These are phyloP conservation scores for Drosophila lini DNA, from an alignment of 1,140 invertebrate genomes.

Conservation along the genomic window DNA sequence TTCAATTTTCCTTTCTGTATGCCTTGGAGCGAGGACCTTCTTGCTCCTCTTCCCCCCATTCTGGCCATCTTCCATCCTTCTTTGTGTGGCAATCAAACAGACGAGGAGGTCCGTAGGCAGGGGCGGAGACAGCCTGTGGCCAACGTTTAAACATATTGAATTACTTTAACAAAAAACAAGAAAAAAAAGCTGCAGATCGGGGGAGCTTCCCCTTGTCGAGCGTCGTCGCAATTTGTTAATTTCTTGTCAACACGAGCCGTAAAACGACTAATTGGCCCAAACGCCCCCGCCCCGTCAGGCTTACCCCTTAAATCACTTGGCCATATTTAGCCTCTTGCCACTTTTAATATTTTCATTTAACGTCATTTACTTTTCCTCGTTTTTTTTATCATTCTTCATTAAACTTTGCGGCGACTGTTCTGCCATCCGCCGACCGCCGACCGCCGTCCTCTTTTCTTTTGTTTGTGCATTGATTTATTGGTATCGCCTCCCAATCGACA, in stretches of 20 bases:
- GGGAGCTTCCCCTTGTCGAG: conserved; percentile 2
- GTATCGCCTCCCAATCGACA: conserved; percentile 74
- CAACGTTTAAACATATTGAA: conserved; percentile 79
- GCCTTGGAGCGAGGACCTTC: conserved; percentile 41
- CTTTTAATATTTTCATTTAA: conserved; percentile 77
- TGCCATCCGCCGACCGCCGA: not conserved
- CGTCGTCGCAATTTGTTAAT: conserved; percentile 69
- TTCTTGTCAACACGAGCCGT: conserved; percentile 70
- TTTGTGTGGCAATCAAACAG: conserved; percentile 74
- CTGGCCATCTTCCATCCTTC: conserved; percentile 33
- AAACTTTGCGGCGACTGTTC: conserved; percentile 56
- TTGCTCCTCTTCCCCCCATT: not conserved
- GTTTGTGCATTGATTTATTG: conserved; percentile 76
- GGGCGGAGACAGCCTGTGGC: conserved; percentile 50
- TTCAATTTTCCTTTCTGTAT: conserved; percentile 12
- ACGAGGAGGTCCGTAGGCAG: not conserved
- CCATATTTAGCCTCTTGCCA: conserved; percentile 63
- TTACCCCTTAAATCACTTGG: conserved; percentile 46
- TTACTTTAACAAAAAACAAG: conserved; percentile 57
- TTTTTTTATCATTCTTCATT: conserved; percentile 70
- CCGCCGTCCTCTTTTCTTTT: conserved; percentile 25
- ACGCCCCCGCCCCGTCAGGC: conserved; percentile 22
- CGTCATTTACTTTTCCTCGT: conserved; percentile 57
- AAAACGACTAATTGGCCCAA: conserved; percentile 63
- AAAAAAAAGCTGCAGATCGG: not conserved